Percentiles rank a stretch among this genome's conserved stretches.
These are phyloP conservation scores for Sebastes taczanowskii DNA, from an alignment of 2,797 vertebrate genomes.

Conservation along the genomic window DNA sequence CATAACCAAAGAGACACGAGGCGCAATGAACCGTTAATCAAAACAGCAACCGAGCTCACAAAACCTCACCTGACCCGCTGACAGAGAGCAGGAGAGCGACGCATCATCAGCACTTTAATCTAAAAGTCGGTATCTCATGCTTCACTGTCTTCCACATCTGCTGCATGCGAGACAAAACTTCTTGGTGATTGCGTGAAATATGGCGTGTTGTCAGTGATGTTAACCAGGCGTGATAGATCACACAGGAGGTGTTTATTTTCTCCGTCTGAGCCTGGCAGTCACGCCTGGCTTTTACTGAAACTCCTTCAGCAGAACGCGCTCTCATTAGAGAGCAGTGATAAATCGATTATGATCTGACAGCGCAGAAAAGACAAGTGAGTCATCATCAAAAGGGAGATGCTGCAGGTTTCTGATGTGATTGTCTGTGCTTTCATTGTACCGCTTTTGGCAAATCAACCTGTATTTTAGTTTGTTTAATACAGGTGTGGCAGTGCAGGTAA, in stretches of 20 bases:
- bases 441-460: neutral
- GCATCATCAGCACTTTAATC: constrained; percentile 9
- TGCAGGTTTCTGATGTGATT: neutral
- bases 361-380: constrained; percentile 33
- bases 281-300: constrained; percentile 30
- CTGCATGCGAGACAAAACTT: neutral
- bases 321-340: constrained; percentile 41
- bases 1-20: neutral
- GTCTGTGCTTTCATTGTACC: constrained; percentile 6
- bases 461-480: neutral
- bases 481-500: constrained; percentile 9
- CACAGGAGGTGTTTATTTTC: constrained; percentile 62
- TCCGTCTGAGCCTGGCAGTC: constrained; percentile 40
- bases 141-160: constrained; percentile 37
- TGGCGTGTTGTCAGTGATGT: constrained; percentile 23
- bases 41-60: neutral
- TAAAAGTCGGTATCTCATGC: constrained; percentile 7
- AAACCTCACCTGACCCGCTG: constrained; percentile 29
- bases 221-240: constrained; percentile 53
- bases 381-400: constrained; percentile 3
- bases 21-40: neutral
- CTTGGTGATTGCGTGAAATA: constrained; percentile 34
- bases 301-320: constrained; percentile 46
- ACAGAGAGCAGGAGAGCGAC: neutral
- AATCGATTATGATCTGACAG: constrained; percentile 47